Evolutionary conservation across 2,113 vertebrate species (phyloP).

Genomic region (Sebastes fasciatus): DNA sequence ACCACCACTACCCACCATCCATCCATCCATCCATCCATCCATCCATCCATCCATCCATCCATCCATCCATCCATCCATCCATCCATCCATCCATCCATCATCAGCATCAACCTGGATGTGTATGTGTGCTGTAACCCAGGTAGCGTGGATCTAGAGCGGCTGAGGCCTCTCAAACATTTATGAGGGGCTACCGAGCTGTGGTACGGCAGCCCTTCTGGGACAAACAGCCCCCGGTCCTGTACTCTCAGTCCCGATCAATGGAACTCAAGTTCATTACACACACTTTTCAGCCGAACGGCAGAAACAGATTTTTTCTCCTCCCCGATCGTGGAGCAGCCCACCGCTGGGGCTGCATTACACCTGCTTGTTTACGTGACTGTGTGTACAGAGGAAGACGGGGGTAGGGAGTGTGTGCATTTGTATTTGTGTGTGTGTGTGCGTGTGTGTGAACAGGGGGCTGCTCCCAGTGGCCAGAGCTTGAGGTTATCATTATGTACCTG

Average conservation of each 20-base stretch:
- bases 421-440: slow-evolving; percentile 29
- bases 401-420: slow-evolving; percentile 33
- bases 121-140: slow-evolving; percentile 69
- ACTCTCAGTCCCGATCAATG: slow-evolving; percentile 83
- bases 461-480: slow-evolving; percentile 76
- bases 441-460: slow-evolving; percentile 27
- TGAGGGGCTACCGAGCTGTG: slow-evolving; percentile 78
- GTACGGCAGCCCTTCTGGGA: slow-evolving; percentile 78
- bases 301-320: slow-evolving; percentile 51
- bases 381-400: slow-evolving; percentile 44
- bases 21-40: slow-evolving; percentile 63
- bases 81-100: slow-evolving; percentile 61
- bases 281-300: slow-evolving; percentile 72
- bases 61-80: slow-evolving; percentile 59
- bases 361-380: slow-evolving; percentile 78
- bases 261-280: slow-evolving; percentile 84
- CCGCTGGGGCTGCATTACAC: slow-evolving; percentile 68
- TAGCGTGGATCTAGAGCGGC: slow-evolving; percentile 62
- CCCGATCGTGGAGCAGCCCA: slow-evolving; percentile 54
- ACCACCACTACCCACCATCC: slow-evolving; percentile 19
- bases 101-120: slow-evolving; percentile 66
- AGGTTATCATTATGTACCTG: slow-evolving; percentile 83
- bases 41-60: slow-evolving; percentile 55
- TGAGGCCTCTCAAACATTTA: slow-evolving; percentile 84
- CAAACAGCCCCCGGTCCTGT: slow-evolving; percentile 82